A percentile compares a stretch with the other conserved stretches of the same genome.
phyloP scores from a whole-genome alignment of 2,888 invertebrate species.

The Ctenicera cuprea region DNA sequence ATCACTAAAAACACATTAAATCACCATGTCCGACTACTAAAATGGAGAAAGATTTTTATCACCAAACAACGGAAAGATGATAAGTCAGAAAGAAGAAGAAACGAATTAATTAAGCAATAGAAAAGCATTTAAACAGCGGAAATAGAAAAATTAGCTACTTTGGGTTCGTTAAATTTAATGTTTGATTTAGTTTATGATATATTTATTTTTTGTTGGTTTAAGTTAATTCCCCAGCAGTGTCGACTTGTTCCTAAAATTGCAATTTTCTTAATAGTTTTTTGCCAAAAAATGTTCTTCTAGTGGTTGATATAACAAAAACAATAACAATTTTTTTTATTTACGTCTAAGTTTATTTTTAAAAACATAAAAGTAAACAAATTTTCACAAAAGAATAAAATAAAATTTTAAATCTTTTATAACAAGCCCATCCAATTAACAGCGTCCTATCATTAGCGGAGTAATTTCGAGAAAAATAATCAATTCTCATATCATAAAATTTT shows the following conservation, averaged over 20 bases:
- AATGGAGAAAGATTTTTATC: slow-evolving; percentile 30
- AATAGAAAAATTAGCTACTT: slow-evolving; percentile 13
- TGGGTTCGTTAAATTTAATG: slow-evolving; percentile 10
- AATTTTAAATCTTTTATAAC: slow-evolving; percentile 39
- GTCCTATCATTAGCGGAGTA: slow-evolving; percentile 39
- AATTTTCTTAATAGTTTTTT: too few species aligned
- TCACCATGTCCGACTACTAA: slow-evolving; percentile 34
- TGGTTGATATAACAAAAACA: too few species aligned
- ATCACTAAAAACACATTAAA: slow-evolving; percentile 41
- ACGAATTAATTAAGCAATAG: slow-evolving; percentile 19
- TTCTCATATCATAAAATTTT: slow-evolving; percentile 48
- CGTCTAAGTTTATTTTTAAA: too few species aligned
- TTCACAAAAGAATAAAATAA: slow-evolving; percentile 15
- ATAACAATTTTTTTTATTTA: too few species aligned
- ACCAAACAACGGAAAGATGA: slow-evolving; percentile 22
- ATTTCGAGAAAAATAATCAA: slow-evolving; percentile 45
- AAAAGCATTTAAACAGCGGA: slow-evolving; percentile 21
- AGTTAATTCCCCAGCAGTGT: not conserved
- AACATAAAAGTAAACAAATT: not conserved
- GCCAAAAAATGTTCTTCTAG: too few species aligned
- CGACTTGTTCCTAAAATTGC: slow-evolving; percentile 17
- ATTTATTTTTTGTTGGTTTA: slow-evolving; percentile 1
- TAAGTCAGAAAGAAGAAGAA: slow-evolving; percentile 16
- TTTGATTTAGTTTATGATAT: slow-evolving; percentile 24
- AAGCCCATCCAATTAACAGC: slow-evolving; percentile 38